Evolutionary conservation across 2,888 invertebrate genomes (phyloP).

Genomic region (Tachina lurida): DNA sequence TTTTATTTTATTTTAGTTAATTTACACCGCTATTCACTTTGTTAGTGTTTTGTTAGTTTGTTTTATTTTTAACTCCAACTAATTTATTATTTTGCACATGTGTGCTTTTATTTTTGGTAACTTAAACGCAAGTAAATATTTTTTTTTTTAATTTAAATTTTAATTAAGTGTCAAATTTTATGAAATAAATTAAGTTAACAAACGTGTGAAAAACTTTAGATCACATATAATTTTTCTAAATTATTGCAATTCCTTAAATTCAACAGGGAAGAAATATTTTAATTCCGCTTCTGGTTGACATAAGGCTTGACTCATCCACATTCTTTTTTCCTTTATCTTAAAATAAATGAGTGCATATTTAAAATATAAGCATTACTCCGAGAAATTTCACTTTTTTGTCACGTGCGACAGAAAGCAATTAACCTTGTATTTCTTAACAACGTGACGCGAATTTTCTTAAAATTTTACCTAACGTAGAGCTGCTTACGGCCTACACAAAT

Average conservation of each 20-base stretch:
- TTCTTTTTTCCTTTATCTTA: background rate
- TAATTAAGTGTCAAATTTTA: slow-evolving; percentile 67
- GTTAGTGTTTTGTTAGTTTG: slow-evolving; percentile 12
- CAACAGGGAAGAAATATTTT: background rate
- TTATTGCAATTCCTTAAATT: background rate
- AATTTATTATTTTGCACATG: slow-evolving; percentile 45
- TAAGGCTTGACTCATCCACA: too few relatives aligned
- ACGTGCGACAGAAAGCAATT: too few relatives aligned
- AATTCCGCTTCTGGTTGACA: background rate
- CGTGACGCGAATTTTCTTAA: too few relatives aligned
- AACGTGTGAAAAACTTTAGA: slow-evolving; percentile 21
- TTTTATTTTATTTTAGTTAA: background rate
- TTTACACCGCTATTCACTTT: slow-evolving; percentile 36
- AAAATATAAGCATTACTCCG: too few relatives aligned
- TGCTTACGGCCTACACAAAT: too few relatives aligned
- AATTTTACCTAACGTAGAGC: too few relatives aligned
- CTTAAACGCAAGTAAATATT: background rate
- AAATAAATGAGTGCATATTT: too few relatives aligned
- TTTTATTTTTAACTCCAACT: slow-evolving; percentile 37
- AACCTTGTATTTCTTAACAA: too few relatives aligned
- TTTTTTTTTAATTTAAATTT: slow-evolving; percentile 29
- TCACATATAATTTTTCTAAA: background rate
- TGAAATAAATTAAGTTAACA: slow-evolving; percentile 24
- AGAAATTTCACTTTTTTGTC: too few relatives aligned
- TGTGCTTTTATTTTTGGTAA: slow-evolving; percentile 28